These are phyloP conservation scores for Xerus rutilus DNA, from an alignment of 2,797 vertebrate genomes.

Conservation along the genomic window DNA sequence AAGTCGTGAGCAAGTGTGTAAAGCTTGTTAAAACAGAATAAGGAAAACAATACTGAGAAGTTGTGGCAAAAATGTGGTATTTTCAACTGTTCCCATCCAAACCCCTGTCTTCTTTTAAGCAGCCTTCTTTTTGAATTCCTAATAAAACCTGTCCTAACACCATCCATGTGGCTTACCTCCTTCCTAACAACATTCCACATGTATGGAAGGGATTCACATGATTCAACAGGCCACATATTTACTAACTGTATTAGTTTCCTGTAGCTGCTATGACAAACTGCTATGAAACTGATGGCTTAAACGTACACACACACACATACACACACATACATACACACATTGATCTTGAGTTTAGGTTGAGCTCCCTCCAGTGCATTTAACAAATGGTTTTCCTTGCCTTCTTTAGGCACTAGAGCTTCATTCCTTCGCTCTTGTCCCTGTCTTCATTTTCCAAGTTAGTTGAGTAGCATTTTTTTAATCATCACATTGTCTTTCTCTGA, in stretches of 20 bases:
- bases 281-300: neutral
- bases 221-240: neutral
- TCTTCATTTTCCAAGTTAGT: neutral
- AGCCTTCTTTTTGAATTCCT: neutral
- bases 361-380: neutral
- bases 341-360: neutral
- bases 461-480: neutral
- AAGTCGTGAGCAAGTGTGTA: neutral
- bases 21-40: neutral
- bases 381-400: neutral
- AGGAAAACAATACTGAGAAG: neutral
- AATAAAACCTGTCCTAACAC: neutral
- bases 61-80: neutral
- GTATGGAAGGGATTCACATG: neutral
- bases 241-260: neutral
- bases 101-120: neutral
- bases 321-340: neutral
- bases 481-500: neutral
- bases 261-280: neutral
- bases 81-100: neutral
- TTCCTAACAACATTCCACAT: neutral
- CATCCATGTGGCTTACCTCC: neutral
- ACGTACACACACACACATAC: neutral
- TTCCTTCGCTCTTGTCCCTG: neutral
- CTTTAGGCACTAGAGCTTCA: neutral